A percentile compares a stretch with the other conserved stretches of the same genome.
Evolutionary conservation across 2,113 vertebrate species (phyloP).

Genomic region (Cynopterus brachyotis): DNA sequence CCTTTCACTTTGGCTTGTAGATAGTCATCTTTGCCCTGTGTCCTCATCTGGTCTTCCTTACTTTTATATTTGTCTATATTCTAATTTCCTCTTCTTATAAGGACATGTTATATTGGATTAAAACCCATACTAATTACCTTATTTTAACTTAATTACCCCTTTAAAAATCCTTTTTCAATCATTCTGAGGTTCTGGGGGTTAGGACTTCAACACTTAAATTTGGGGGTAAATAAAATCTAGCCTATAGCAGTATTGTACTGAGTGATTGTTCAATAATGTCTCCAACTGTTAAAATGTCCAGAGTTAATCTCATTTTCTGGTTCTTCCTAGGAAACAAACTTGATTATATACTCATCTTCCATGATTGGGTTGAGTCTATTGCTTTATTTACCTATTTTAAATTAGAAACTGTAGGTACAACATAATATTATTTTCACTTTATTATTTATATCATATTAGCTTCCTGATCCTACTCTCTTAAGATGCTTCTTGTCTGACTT

Average conservation of each 20-base stretch:
- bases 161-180: background rate
- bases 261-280: background rate
- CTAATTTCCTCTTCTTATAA: background rate
- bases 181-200: background rate
- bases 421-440: background rate
- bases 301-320: background rate
- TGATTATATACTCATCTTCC: background rate
- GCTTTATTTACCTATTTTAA: slow-evolving; percentile 3
- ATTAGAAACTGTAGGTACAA: background rate
- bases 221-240: background rate
- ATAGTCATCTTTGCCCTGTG: background rate
- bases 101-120: background rate
- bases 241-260: background rate
- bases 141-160: background rate
- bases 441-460: background rate
- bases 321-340: background rate
- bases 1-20: background rate
- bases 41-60: background rate
- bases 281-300: background rate
- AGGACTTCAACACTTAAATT: background rate
- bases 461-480: background rate
- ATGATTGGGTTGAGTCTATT: background rate
- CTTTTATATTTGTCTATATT: background rate
- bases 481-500: background rate
- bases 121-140: background rate